These are phyloP conservation scores for Heptranchias perlo DNA, from an alignment of 2,113 vertebrate genomes.

Conservation along the genomic window DNA sequence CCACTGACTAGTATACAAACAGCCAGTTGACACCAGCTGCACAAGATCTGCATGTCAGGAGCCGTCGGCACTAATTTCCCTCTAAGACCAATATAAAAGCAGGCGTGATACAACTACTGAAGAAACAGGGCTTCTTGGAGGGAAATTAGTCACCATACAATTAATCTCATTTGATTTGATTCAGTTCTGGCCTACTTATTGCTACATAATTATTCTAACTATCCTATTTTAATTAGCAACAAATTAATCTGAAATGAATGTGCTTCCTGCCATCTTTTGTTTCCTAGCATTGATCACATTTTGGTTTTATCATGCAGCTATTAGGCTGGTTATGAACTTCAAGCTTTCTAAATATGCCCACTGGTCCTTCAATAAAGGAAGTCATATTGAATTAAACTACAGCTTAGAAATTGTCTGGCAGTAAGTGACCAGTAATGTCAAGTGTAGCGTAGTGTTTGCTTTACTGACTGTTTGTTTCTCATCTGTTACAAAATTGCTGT, in stretches of 20 bases:
- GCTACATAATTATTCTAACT: not conserved
- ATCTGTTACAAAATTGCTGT: not conserved
- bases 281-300: not conserved
- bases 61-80: not conserved
- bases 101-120: not conserved
- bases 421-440: not conserved
- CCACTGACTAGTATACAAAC: not conserved
- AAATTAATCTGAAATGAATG: not conserved
- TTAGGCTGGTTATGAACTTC: not conserved
- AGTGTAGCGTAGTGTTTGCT: not conserved
- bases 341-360: not conserved
- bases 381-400: not conserved
- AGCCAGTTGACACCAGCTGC: not conserved
- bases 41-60: not conserved
- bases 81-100: not conserved
- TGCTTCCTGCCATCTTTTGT: not conserved
- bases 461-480: not conserved
- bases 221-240: conserved; percentile 7
- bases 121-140: not conserved
- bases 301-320: not conserved
- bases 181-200: not conserved
- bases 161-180: conserved; percentile 24
- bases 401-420: not conserved
- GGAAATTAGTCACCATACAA: not conserved
- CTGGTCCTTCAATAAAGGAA: not conserved